Evolutionary conservation across 1,140 invertebrate genomes (phyloP).

Genomic region (Heliconius hermathena): DNA sequence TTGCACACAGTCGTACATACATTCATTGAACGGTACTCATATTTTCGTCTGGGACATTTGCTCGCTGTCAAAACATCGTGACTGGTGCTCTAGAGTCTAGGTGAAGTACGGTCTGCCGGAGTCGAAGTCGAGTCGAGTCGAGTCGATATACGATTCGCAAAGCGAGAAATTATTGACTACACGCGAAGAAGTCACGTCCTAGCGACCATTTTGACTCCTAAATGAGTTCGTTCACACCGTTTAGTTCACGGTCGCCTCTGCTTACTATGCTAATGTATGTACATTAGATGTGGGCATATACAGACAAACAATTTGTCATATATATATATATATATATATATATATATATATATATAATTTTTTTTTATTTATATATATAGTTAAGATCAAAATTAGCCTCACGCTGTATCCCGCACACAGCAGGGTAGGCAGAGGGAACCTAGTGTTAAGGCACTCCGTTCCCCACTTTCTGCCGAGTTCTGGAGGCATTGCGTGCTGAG

Average conservation of each 20-base stretch:
- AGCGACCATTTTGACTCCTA: constrained; percentile 68
- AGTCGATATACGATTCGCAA: constrained; percentile 55
- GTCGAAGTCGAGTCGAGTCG: neutral
- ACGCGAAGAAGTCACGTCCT: constrained; percentile 65
- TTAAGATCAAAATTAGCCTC: too few species aligned
- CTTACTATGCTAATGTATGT: constrained; percentile 66
- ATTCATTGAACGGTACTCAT: constrained; percentile 5
- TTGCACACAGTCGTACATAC: neutral
- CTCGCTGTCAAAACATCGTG: constrained; percentile 45
- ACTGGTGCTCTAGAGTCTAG: constrained; percentile 31
- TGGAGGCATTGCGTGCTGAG: too few species aligned
- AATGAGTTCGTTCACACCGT: constrained; percentile 74
- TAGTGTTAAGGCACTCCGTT: too few species aligned
- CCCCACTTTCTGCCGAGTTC: too few species aligned
- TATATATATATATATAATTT: neutral
- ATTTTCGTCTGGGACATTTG: constrained; percentile 50
- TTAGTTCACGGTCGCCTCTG: constrained; percentile 64
- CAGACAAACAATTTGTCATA: constrained; percentile 40
- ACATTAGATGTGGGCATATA: constrained; percentile 61
- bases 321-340: neutral
- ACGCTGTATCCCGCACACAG: too few species aligned
- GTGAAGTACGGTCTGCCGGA: constrained; percentile 50
- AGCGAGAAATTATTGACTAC: constrained; percentile 64
- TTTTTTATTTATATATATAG: too few species aligned
- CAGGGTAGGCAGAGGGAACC: too few species aligned